Evolutionary conservation across 2,888 invertebrate genomes (phyloP).

Genomic region (Stegana nigrithorax): DNA sequence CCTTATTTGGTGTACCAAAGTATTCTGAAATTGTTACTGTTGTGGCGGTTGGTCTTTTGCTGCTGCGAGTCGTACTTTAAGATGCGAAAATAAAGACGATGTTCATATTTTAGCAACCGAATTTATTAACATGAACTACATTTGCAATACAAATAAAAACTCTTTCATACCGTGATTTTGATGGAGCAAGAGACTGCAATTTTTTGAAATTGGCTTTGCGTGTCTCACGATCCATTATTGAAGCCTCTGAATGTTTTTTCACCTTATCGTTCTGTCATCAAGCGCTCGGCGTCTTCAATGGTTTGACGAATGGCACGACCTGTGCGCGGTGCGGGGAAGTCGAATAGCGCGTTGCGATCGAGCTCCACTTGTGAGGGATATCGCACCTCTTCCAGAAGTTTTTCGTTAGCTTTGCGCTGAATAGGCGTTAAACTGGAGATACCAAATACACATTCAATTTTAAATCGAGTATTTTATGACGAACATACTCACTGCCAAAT

Average conservation of each 20-base stretch:
- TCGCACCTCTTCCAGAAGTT: slow-evolving; percentile 33
- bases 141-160: slow-evolving; percentile 6
- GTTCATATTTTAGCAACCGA: slow-evolving; percentile 21
- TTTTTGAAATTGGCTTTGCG: slow-evolving; percentile 61
- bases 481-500: slow-evolving; percentile 50
- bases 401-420: slow-evolving; percentile 49
- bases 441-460: neutral
- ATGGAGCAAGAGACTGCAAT: slow-evolving; percentile 43
- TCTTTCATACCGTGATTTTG: slow-evolving; percentile 51
- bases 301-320: slow-evolving; percentile 46
- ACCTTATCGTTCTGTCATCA: slow-evolving; percentile 48
- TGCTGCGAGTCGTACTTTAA: slow-evolving; percentile 45
- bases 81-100: slow-evolving; percentile 30
- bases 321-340: slow-evolving; percentile 48
- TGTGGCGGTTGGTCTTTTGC: slow-evolving; percentile 21
- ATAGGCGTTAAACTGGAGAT: slow-evolving; percentile 54
- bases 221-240: slow-evolving; percentile 57
- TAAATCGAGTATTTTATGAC: neutral
- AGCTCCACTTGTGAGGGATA: slow-evolving; percentile 48
- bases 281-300: slow-evolving; percentile 48
- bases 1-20: slow-evolving; percentile 45
- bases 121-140: slow-evolving; percentile 37
- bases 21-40: slow-evolving; percentile 46
- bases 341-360: slow-evolving; percentile 53
- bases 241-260: too few species aligned